Evolutionary conservation across 2,113 vertebrate species (phyloP).

Genomic region (Caretta caretta): DNA sequence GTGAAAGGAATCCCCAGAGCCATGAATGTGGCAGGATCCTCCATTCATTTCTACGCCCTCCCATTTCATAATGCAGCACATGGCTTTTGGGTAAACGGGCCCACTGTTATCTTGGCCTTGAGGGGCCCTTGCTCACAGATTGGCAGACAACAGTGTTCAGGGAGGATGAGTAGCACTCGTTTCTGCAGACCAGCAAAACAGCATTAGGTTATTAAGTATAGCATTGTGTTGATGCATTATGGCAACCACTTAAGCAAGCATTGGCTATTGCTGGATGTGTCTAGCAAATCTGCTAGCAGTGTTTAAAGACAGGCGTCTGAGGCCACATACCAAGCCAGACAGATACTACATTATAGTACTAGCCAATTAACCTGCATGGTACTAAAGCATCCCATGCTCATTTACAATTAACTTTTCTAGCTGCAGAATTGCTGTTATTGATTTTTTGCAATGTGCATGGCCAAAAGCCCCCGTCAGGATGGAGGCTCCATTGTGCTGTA

Average conservation of each 20-base stretch:
- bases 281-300: slow-evolving; percentile 37
- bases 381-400: background rate
- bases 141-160: slow-evolving; percentile 43
- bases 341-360: background rate
- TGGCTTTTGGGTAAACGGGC: background rate
- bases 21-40: background rate
- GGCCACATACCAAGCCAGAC: background rate
- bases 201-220: slow-evolving; percentile 37
- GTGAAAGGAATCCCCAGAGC: background rate
- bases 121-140: background rate
- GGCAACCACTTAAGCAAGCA: slow-evolving; percentile 25
- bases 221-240: slow-evolving; percentile 22
- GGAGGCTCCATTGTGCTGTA: background rate
- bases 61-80: background rate
- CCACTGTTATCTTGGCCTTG: background rate
- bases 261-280: slow-evolving; percentile 8
- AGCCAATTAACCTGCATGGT: background rate
- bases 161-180: slow-evolving; percentile 22
- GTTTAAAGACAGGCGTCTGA: background rate
- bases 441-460: background rate
- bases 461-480: background rate
- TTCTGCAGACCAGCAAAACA: slow-evolving; percentile 64
- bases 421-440: background rate
- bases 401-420: background rate
- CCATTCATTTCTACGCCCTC: background rate